phyloP scores from a whole-genome alignment of 2,113 vertebrate genomes.

The Apodemus sylvaticus region DNA sequence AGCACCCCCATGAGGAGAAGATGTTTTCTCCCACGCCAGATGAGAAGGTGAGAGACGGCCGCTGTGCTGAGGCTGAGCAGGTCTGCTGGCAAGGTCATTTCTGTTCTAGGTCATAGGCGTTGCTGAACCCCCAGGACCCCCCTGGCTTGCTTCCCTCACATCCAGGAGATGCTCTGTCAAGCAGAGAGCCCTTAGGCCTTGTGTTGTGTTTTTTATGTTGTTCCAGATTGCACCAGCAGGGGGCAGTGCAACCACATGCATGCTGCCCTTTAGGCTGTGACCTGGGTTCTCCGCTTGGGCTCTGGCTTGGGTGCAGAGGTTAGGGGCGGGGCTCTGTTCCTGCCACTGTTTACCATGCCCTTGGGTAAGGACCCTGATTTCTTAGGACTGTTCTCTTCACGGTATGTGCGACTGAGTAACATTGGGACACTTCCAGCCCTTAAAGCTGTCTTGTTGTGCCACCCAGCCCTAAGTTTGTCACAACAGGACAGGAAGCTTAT shows the following conservation, averaged over 20 bases:
- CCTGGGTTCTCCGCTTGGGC: neutral
- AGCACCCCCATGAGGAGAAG: constrained; percentile 91
- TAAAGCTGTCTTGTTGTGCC: neutral
- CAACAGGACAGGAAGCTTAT: neutral
- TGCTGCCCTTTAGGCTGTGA: neutral
- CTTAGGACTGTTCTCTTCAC: neutral
- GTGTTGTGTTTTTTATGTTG: neutral
- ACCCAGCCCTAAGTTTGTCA: neutral
- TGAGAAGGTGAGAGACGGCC: constrained; percentile 89
- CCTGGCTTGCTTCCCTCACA: neutral
- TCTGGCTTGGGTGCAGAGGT: neutral
- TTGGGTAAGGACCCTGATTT: neutral
- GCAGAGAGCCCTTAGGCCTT: neutral
- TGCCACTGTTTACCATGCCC: neutral
- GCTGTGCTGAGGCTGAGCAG: accelerated
- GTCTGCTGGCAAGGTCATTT: accelerated
- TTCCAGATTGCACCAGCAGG: accelerated
- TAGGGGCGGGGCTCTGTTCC: accelerated
- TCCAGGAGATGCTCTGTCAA: neutral
- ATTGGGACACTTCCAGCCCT: neutral
- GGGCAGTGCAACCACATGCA: neutral
- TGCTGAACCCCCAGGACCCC: accelerated
- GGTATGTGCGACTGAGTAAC: neutral
- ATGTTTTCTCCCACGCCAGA: constrained; percentile 96
- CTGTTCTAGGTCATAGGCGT: neutral